Evolutionary conservation across 2,113 vertebrate species (phyloP), one percentile per base, ranked within the genome.

Genomic region (Diadophis punctatus): DNA sequence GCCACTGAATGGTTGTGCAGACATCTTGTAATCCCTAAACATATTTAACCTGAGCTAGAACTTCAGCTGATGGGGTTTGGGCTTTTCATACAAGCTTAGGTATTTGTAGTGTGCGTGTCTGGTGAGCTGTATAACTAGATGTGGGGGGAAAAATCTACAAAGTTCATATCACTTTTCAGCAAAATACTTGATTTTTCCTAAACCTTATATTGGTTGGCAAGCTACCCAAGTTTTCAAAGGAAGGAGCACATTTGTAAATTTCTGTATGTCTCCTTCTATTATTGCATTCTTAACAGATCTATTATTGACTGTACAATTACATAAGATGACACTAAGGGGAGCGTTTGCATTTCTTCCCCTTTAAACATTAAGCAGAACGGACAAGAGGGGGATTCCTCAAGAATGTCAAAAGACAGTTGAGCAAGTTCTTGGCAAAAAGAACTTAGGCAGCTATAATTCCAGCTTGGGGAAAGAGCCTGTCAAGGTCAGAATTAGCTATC

Each of bases 241-340:
- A 39, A 80, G 34, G 34, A 80, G 68, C 18, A 20, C 34, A 80
- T 80, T 80, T 39, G 34, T 39, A 80, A 39, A 80, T 80, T 22
- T 80, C 16, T 80, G 7, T 80, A 39, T 39, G 18, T 80, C 18
- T 34, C 30, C 63, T 34, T 39, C 68, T 80, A 80, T 34, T 80
- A 80, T n/a, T 87, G 46, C 30, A 87, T n/a, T n/a, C 49, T 87
- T n/a, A 87, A 51, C 49, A 52, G 4, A 48, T 93, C 90, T 94
- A 56, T 93, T 89, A 27, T 91, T 60, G 23, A 34, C 39, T 84
- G 92, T 46, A 60, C 34, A 80, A 27, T 95, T 91, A 91, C 93
- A 89, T 88, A 89, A 95, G 90, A 63, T 56, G 52, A 74, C 92
- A 20, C 91, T 96, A 94, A 96, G 94, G 93, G 87, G 89, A 94